Evolutionary conservation across 92 coral and sea anemone genomes (phyloP).

Genomic region (Bergia sp.): DNA sequence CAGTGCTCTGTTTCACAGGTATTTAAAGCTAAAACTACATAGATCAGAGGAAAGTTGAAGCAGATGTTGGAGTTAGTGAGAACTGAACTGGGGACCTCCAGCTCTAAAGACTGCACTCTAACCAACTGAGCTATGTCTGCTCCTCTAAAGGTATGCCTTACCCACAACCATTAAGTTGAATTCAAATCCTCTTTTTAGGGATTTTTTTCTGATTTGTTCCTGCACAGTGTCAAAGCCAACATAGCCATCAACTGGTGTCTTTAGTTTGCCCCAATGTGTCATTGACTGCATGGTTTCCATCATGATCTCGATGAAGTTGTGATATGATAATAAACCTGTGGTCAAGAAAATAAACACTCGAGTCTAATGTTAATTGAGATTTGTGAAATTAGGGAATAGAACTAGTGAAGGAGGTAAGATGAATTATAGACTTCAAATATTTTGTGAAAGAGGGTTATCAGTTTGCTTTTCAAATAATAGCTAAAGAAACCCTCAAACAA

Average conservation of each 20-base stretch:
- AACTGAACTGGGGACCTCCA: too few species aligned
- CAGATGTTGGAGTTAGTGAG: too few species aligned
- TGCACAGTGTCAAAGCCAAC: conserved; percentile 99
- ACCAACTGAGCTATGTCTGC: too few species aligned
- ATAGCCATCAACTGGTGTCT: conserved; percentile 91
- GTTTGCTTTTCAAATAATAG: too few species aligned
- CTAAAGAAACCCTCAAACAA: too few species aligned
- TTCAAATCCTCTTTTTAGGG: conserved; percentile 96
- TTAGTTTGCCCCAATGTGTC: conserved; percentile 98
- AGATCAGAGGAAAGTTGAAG: too few species aligned
- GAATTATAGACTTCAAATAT: background rate
- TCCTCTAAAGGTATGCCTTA: conserved; percentile 33
- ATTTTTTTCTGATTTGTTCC: conserved; percentile 97
- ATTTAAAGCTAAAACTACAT: too few species aligned
- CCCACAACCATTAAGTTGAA: conserved; percentile 98
- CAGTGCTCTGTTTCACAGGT: too few species aligned
- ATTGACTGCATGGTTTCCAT: conserved; percentile 96
- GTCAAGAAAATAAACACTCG: background rate
- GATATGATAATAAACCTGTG: conserved; percentile 87
- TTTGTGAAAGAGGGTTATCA: too few species aligned
- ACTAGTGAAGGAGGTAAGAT: background rate
- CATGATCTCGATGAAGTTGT: conserved; percentile 97
- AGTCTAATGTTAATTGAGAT: background rate
- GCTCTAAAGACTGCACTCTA: too few species aligned
- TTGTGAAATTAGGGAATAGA: too few species aligned